Percentiles rank a stretch among this genome's conserved stretches.
These are phyloP conservation scores for Sciurus niger DNA, from an alignment of 2,113 vertebrate genomes.

Conservation along the genomic window DNA sequence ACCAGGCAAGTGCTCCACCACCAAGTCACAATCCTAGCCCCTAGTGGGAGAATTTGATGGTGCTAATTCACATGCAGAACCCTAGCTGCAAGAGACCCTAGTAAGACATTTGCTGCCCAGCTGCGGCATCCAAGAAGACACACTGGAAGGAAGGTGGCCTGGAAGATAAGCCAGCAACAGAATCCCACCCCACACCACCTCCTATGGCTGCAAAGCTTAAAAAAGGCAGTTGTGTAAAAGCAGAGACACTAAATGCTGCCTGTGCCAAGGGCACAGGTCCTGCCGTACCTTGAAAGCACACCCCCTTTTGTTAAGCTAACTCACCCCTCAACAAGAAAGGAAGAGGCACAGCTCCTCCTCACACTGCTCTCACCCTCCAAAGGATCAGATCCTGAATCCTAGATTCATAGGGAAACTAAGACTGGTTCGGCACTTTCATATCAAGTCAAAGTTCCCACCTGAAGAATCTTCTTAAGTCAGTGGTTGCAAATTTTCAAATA, in stretches of 20 bases:
- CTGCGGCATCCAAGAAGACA: neutral
- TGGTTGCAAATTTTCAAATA: neutral
- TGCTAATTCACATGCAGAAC: neutral
- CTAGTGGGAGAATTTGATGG: neutral
- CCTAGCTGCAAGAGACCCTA: neutral
- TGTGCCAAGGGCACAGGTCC: fast-evolving
- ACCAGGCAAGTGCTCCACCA: too few relatives aligned
- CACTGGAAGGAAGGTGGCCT: neutral
- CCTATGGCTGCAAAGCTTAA: fast-evolving
- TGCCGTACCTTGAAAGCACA: neutral
- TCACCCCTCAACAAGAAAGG: neutral
- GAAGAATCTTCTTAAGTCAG: neutral
- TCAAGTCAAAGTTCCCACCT: neutral
- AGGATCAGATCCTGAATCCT: neutral
- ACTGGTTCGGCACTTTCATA: neutral
- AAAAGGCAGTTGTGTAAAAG: fast-evolving
- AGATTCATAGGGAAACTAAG: neutral
- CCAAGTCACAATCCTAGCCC: too few relatives aligned
- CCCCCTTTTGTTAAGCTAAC: too few relatives aligned
- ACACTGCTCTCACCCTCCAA: neutral
- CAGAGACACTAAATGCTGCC: fast-evolving
- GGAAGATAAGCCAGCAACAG: neutral
- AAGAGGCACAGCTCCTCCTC: neutral
- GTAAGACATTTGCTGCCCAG: neutral
- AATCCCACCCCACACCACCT: neutral